Conservation (phyloP, 2,797 vertebrate genomes). For the Triplophysa bombifrons region DNA sequence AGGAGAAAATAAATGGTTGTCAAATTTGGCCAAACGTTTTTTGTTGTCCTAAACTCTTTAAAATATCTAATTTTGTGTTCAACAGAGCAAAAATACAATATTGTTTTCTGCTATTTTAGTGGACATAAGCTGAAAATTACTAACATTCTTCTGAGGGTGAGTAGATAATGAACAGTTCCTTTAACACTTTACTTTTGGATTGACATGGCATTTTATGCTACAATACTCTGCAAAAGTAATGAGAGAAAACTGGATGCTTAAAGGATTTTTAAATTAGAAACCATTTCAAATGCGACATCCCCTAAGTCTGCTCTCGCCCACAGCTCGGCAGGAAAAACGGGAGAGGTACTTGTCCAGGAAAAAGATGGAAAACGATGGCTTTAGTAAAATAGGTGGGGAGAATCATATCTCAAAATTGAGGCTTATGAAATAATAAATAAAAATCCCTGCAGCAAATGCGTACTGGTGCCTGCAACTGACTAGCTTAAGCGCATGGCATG, state of each 20-base stretch:
- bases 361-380: conserved; percentile 56
- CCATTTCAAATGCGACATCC: conserved; percentile 16
- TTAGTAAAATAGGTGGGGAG: conserved; percentile 78
- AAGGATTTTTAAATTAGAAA: conserved; percentile 22
- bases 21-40: no score
- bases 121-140: no score
- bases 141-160: no score
- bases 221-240: not conserved
- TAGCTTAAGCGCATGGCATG: conserved; percentile 83
- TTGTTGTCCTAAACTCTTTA: no score
- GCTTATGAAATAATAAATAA: conserved; percentile 95
- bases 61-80: no score
- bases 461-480: conserved; percentile 82
- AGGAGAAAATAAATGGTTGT: no score
- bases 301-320: conserved; percentile 28
- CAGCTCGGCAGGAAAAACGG: conserved; percentile 37
- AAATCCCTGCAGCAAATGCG: conserved; percentile 87
- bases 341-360: conserved; percentile 58
- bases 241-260: conserved; percentile 2
- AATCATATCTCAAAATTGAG: conserved; percentile 86
- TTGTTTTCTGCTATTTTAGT: no score
- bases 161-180: no score
- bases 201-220: not conserved
- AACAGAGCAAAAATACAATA: no score
- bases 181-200: no score